These are phyloP conservation scores for Pristionchus fissidentatus DNA, from an alignment of 2,888 invertebrate species.

Conservation along the genomic window DNA sequence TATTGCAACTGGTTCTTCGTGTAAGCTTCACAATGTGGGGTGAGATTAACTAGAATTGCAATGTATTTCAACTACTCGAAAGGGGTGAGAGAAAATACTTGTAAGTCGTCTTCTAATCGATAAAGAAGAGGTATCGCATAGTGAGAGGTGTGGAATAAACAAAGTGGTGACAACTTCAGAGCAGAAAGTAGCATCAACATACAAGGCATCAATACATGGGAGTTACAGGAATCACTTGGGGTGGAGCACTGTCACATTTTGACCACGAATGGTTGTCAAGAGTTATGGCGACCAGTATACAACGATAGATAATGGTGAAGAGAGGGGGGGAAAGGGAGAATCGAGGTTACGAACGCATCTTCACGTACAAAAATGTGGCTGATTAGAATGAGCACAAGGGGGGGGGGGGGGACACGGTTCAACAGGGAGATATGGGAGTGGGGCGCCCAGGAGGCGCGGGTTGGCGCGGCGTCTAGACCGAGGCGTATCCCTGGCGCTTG, in stretches of 20 bases:
- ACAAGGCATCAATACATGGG: slow-evolving; percentile 6
- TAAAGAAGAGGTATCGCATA: not conserved
- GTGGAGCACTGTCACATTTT: not conserved
- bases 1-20: slow-evolving; percentile 29
- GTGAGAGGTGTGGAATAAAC: not conserved
- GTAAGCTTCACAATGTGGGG: not conserved
- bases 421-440: no score
- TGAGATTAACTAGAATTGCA: slow-evolving; percentile 2
- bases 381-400: no score
- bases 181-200: slow-evolving; percentile 15
- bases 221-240: no score
- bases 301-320: not conserved
- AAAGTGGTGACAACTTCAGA: not conserved
- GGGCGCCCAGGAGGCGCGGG: no score
- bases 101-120: slow-evolving; percentile 21
- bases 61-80: not conserved
- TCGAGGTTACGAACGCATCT: not conserved
- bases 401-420: no score
- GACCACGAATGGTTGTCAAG: not conserved
- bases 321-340: not conserved
- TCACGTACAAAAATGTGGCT: not conserved
- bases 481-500: slow-evolving; percentile 72
- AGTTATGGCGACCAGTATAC: slow-evolving; percentile 26
- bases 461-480: slow-evolving; percentile 64
- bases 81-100: not conserved